Base-by-base conservation (phyloP, 92 coral and sea anemone species). In the Epizoanthus rinbou region DNA sequence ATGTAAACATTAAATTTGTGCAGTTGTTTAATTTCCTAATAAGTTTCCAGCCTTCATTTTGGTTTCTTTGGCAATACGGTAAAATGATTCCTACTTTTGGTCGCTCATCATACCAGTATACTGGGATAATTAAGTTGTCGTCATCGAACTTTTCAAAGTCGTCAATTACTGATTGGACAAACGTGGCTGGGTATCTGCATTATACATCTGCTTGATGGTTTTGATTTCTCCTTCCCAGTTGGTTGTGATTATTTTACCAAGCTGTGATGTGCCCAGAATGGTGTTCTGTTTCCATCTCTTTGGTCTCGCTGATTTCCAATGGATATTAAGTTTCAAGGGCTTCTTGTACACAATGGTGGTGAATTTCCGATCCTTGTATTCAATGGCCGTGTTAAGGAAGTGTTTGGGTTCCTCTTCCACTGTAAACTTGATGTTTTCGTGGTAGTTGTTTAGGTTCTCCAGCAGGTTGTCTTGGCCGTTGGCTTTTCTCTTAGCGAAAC, bases 351-450 rank as follows among this genome's bases (percentile, higher is more conserved):
- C 76, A 28, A 8, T 17, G 66, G 62, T 68, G 35, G n/a, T n/a
- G 31, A 81, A 65, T 45, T 81, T 81, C 23, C 45, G 37, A 41
- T 64, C 43, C 5, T 45, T 81, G 60, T 43, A 9, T 64, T 81
- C 53, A n/a, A n/a, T 37, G n/a, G n/a, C n/a, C n/a, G n/a, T n/a
- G n/a, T 68, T 50, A 24, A 81, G 37, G 79, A 68, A 81, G 25
- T 81, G 85, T 9, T 69, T 58, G 60, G 85, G 85, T 74, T 25
- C 66, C 60, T 66, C 78, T 70, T 81, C 65, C 58, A 68, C 79
- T 41, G 66, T 81, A 33, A 81, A 68, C 75, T 50, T 64, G 85
- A 81, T 68, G 76, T 81, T 81, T 7, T 50, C 75, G 33, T 80
- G 76, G 76, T 64, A 80, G 22, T 15, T 65, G 56, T 65, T 65